These are phyloP conservation scores for Trichonephila clavata DNA, from an alignment of 1,140 invertebrate genomes.

Conservation along the genomic window DNA sequence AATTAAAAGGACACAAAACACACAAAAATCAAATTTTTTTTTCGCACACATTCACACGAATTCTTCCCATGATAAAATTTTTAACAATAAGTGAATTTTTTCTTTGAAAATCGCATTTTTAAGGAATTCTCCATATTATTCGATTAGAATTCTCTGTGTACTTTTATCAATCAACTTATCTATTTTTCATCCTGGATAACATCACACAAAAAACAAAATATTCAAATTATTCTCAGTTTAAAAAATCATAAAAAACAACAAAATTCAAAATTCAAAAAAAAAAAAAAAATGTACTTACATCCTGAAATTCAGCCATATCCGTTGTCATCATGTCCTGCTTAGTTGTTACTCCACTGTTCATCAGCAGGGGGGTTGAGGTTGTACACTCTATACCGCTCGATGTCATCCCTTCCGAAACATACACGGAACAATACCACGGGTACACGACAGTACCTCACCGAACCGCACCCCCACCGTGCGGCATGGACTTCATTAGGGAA, in stretches of 20 bases:
- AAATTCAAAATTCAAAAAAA: background rate
- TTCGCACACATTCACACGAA: no score
- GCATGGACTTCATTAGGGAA: background rate
- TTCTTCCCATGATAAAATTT: background rate
- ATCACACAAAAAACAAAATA: background rate
- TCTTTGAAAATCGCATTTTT: no score
- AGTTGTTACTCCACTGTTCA: constrained; percentile 66
- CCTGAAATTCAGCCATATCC: constrained; percentile 72
- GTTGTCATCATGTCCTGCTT: constrained; percentile 71
- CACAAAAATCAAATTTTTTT: no score
- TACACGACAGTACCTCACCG: constrained; percentile 37
- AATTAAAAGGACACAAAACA: no score
- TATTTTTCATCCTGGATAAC: no score
- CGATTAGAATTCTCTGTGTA: no score
- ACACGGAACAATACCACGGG: constrained; percentile 15
- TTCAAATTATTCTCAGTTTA: background rate
- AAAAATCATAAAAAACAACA: background rate
- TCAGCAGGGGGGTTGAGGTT: constrained; percentile 40
- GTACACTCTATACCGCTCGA: constrained; percentile 61
- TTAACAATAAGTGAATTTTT: background rate
- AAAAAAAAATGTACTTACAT: constrained; percentile 65
- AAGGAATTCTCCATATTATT: no score
- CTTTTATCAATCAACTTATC: no score
- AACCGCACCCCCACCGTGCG: background rate
- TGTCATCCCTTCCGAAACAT: constrained; percentile 53